Evolutionary conservation across 2,888 invertebrate genomes (phyloP), one percentile per base, ranked within the genome.

Genomic region (Herminia tarsipennalis): DNA sequence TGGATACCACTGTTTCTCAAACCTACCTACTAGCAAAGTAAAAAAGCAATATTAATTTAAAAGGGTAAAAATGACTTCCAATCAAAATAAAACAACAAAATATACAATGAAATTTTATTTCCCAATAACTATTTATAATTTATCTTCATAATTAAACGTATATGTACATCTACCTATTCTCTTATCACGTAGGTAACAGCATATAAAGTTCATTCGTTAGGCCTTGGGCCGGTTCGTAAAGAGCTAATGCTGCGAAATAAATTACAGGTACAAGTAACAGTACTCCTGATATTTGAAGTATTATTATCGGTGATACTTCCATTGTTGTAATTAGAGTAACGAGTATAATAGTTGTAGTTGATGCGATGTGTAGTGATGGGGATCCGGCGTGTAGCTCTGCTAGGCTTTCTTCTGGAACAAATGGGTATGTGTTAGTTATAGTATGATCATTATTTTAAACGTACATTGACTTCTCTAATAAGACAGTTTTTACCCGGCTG

Each of bases 381-480:
- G 76, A 73, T 1, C 81, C 81, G 12, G 90, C 91, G 66, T 92
- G 92, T 1, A 92, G 82, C 50, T 92, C 92, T 0, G 92, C 92
- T 40, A 92, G 83, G 66, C 92, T 92, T 86, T 92, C 89, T 90
- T 83, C 86, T 89, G 88, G 45, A 91, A 91, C 88, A 89, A 90
- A 78, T 44, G 71, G 50, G n/a, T 17, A 37, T 38, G 70, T 43
- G 56, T 79, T 76, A 83, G 58, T 55, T 32, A 18, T 30, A 12
- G 10, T 27, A 10, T 2, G 6, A 5, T 27, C 13, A 27, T 27
- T 5, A 1, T 5, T 2, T 5, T 27, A 2, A 18, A 18, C 20
- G 5, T 18, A 18, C 5, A 18, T n/a, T n/a, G n/a, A n/a, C n/a
- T n/a, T n/a, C n/a, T n/a, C n/a, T n/a, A n/a, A n/a, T n/a, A n/a